phyloP scores from a whole-genome alignment of 2,888 invertebrate genomes.

The Synergus itoensis region DNA sequence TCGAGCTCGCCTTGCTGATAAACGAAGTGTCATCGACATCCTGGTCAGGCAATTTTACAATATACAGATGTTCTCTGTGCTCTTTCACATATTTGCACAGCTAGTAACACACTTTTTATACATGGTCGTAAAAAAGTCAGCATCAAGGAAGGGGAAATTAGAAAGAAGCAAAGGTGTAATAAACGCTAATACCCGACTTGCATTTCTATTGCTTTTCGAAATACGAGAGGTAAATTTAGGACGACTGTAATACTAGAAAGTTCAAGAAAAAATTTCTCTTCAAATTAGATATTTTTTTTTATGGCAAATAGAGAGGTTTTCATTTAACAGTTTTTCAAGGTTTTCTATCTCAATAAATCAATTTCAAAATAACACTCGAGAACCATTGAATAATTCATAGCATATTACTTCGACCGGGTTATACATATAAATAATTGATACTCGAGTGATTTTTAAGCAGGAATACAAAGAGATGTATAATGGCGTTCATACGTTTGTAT shows the following conservation, averaged over 20 bases:
- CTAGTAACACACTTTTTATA: conserved; percentile 66
- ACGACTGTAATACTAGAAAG: not conserved
- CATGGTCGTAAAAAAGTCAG: conserved; percentile 29
- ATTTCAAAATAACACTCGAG: not conserved
- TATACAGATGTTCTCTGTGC: conserved; percentile 46
- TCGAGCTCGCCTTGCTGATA: conserved; percentile 54
- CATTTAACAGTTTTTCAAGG: not conserved
- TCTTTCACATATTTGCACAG: conserved; percentile 67
- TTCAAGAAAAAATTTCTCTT: not conserved
- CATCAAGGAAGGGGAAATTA: conserved; percentile 20
- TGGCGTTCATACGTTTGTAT: conserved; percentile 4
- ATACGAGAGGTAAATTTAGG: conserved; percentile 22
- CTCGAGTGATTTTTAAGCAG: conserved; percentile 14
- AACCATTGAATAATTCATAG: conserved; percentile 13
- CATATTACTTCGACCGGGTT: conserved; percentile 3
- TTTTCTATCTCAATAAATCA: conserved; percentile 17
- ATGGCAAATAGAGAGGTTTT: not conserved
- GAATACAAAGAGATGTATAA: conserved; percentile 24
- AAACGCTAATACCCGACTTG: conserved; percentile 30
- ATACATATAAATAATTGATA: conserved; percentile 22
- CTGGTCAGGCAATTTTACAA: conserved; percentile 49
- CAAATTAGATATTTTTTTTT: too few relatives aligned
- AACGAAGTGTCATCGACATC: conserved; percentile 64
- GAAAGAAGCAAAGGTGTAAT: conserved; percentile 25
- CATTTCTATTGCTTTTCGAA: conserved; percentile 43